Conservation (phyloP, 2,113 vertebrate species). For the Edolisoma coerulescens region DNA sequence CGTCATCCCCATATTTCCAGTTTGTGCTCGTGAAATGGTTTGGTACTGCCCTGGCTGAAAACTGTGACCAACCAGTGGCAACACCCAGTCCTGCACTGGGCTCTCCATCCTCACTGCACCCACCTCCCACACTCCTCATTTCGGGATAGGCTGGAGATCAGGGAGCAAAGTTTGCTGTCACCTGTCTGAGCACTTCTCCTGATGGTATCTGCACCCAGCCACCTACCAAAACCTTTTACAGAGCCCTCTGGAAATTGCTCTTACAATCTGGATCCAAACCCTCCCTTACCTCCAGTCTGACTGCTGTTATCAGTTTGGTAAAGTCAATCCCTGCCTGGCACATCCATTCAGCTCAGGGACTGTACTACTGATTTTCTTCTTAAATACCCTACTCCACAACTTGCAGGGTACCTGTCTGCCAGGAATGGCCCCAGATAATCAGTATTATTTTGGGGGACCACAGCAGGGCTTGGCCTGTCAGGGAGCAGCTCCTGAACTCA, state of each 20-base stretch:
- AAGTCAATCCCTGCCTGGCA: not conserved
- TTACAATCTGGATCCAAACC: not conserved
- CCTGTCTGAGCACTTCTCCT: not conserved
- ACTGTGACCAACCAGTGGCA: not conserved
- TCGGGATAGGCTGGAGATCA: not conserved
- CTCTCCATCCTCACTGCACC: not conserved
- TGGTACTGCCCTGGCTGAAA: not conserved
- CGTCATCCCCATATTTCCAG: not conserved
- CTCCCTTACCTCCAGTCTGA: not conserved
- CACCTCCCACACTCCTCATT: not conserved
- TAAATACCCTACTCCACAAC: not conserved
- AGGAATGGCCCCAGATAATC: fast-evolving
- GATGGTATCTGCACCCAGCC: not conserved
- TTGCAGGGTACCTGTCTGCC: not conserved
- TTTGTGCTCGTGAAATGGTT: not conserved
- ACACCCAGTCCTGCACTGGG: not conserved
- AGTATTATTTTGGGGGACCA: not conserved
- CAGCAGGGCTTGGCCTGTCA: not conserved
- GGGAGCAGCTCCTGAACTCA: not conserved
- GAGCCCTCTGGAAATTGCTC: not conserved
- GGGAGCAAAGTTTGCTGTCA: not conserved
- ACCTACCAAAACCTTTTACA: fast-evolving
- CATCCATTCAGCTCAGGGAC: not conserved
- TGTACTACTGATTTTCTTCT: not conserved
- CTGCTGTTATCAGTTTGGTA: not conserved